Base-by-base conservation (phyloP, 1,140 invertebrate genomes). In the Yoshiicerus persimilis region DNA sequence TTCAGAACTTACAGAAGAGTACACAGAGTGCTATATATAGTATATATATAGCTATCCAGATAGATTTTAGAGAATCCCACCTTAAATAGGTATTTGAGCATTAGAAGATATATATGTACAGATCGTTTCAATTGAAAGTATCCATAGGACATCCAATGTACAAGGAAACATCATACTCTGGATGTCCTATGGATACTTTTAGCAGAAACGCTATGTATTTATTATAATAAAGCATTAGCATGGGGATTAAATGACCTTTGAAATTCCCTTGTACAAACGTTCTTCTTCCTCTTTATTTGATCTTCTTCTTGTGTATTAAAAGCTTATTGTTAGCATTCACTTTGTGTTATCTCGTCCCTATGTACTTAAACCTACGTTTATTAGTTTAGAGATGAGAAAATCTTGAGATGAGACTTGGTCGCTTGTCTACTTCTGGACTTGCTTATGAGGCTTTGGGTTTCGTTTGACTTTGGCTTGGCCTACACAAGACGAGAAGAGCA, bases 261-360 rank as follows among this genome's bases (percentile, higher is more conserved):
- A 80, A 80, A 80, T 80, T 80, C 75, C 75, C 75, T 38, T 80
- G 32, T 80, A 16, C n/a, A 80, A 80, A 80, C 75, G 32, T 36
- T 34, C 20, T 80, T 80, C 75, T 80, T 80, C 75, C 75, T 80
- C 75, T 80, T 80, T 80, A 80, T 80, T 80, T 80, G 75, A 80
- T 80, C 75, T 80, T 32, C 32, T 66, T 77, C 32, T 30, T 80
- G 75, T 80, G 20, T 80, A 34, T 80, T 36, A 32, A 80, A 80
- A 80, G 75, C 75, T 80, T 80, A 80, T 80, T 80, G 75, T 80
- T 80, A 80, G 75, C 75, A 80, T 80, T 80, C 75, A 80, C 32
- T 80, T 80, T 77, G 27, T 30, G 70, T 77, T 80, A 80, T 80
- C 75, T 77, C 23, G 9, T 70, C 20, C 64, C 27, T 23, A n/a